Conservation (phyloP, 2,888 invertebrate genomes). For the Julus scandinavius region DNA sequence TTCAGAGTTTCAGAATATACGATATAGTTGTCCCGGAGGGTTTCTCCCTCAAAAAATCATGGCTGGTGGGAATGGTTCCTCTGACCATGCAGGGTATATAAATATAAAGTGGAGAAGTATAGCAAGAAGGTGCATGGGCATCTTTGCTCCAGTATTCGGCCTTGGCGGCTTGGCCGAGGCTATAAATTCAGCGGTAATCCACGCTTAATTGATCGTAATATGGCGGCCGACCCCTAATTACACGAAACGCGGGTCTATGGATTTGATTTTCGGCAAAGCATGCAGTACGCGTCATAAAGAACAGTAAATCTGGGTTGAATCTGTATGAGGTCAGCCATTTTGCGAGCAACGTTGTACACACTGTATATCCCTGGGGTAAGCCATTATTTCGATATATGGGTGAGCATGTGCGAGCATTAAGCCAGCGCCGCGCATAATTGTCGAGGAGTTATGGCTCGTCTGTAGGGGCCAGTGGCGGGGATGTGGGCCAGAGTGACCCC, state of each 20-base stretch:
- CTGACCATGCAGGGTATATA: no score
- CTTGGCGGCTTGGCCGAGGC: neutral
- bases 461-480: neutral
- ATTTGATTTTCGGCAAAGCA: neutral
- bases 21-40: no score
- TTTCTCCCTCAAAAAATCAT: no score
- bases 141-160: neutral
- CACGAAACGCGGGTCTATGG: neutral
- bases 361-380: neutral
- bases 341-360: neutral
- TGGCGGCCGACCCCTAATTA: neutral
- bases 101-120: no score
- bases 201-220: neutral
- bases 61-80: no score
- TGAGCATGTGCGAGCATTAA: conserved; percentile 10
- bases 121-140: no score
- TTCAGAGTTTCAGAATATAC: no score
- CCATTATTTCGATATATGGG: conserved; percentile 18
- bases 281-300: neutral
- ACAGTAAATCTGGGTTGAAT: neutral
- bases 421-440: neutral
- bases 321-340: neutral
- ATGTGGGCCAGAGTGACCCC: conserved; percentile 10
- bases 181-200: conserved; percentile 3
- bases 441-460: neutral